Conservation (phyloP, 2,797 vertebrate species). For the Ctenopoma multispine region DNA sequence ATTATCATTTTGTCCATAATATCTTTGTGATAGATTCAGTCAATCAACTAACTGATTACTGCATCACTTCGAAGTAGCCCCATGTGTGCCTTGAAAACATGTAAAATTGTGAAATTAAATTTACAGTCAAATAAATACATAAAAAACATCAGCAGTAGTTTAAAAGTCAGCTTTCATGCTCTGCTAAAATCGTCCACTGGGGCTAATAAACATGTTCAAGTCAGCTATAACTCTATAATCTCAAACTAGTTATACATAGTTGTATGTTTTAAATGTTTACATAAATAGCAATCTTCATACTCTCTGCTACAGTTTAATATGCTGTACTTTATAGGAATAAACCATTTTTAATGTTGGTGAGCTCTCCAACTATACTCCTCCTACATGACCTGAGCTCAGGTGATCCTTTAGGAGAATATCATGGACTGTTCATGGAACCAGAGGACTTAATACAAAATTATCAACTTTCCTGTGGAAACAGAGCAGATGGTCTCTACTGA, state of each 20-base stretch:
- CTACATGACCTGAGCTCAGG: background rate
- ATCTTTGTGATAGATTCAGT: no score
- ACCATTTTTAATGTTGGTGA: conserved; percentile 1
- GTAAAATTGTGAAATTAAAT: no score
- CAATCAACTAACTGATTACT: no score
- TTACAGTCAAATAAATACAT: no score
- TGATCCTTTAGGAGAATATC: conserved; percentile 12
- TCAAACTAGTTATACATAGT: background rate
- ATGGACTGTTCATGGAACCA: conserved; percentile 6
- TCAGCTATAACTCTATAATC: no score
- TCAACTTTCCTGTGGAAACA: background rate
- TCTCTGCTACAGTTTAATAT: background rate
- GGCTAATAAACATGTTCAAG: no score
- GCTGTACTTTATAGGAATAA: background rate
- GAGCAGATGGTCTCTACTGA: conserved; percentile 28
- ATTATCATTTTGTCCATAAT: no score
- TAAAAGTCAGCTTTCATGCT: no score
- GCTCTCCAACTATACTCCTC: conserved; percentile 17
- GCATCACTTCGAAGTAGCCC: no score
- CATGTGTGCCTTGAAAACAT: no score
- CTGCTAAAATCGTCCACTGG: no score
- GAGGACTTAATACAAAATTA: conserved; percentile 26
- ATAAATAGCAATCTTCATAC: background rate
- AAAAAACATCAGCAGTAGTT: no score
- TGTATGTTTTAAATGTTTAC: background rate